Conservation (phyloP, 37 sponge, comb jelly and placozoan species). For the Halichondria panicea region DNA sequence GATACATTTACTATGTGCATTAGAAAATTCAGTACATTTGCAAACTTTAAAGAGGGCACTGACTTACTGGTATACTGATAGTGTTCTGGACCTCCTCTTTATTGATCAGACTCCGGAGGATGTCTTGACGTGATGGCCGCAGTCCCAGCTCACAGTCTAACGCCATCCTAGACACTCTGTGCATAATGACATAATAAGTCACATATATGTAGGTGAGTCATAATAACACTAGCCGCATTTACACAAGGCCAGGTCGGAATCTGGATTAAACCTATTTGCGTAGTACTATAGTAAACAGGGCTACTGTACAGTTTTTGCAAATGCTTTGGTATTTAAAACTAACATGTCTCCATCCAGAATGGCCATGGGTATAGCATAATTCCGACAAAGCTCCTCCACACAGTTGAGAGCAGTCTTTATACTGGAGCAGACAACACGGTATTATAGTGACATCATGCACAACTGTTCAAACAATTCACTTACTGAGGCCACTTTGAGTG, state of each 20-base stretch:
- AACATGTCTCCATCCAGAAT: constrained; percentile 64
- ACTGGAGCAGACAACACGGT: not conserved
- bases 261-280: not conserved
- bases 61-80: constrained; percentile 35
- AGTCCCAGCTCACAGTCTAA: constrained; percentile 64
- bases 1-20: not conserved
- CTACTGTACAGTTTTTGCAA: not conserved
- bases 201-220: not conserved
- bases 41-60: not conserved
- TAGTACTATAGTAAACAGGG: too few species aligned
- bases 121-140: constrained; percentile 54
- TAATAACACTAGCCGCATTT: too few species aligned
- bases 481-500: constrained; percentile 25
- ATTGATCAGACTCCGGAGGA: constrained; percentile 5
- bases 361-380: constrained; percentile 74
- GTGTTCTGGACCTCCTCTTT: constrained; percentile 7
- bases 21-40: too few species aligned
- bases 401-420: constrained; percentile 26
- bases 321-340: not conserved
- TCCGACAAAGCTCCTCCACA: constrained; percentile 47
- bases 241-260: too few species aligned
- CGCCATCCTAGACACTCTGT: constrained; percentile 55
- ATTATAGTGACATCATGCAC: not conserved
- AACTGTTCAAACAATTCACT: not conserved
- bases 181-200: not conserved